phyloP scores from a whole-genome alignment of 2,888 invertebrate species.

The Trisateles emortualis region DNA sequence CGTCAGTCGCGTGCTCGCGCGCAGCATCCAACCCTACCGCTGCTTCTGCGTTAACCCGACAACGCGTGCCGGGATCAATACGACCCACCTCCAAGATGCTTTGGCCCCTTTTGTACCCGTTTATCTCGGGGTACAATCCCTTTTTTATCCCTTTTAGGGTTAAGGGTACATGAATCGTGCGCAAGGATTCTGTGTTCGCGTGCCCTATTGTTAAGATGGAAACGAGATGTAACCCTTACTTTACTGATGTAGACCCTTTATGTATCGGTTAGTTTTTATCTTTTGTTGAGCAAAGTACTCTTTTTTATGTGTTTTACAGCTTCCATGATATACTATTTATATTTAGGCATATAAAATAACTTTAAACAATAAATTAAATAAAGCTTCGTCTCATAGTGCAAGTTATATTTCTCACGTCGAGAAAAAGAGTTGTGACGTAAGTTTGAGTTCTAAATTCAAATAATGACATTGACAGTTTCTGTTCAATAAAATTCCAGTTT shows the following conservation, averaged over 20 bases:
- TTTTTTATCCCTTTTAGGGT: conserved; percentile 73
- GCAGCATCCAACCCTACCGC: conserved; percentile 73
- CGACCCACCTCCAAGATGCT: conserved; percentile 69
- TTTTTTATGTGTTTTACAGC: neutral
- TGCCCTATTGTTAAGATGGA: conserved; percentile 75
- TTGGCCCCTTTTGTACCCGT: conserved; percentile 63
- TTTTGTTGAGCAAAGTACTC: conserved; percentile 21
- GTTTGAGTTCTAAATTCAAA: conserved; percentile 15
- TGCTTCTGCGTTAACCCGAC: conserved; percentile 65
- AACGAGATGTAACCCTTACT: conserved; percentile 70
- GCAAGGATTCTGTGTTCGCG: conserved; percentile 83
- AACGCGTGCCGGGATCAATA: conserved; percentile 82
- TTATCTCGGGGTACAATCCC: conserved; percentile 75
- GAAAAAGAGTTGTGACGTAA: neutral
- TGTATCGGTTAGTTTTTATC: conserved; percentile 48
- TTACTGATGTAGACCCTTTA: conserved; percentile 53
- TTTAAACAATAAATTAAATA: neutral
- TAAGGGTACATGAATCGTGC: conserved; percentile 81
- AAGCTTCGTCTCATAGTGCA: too few species aligned
- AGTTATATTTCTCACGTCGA: neutral
- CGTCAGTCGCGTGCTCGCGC: conserved; percentile 66
- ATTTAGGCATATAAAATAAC: neutral
- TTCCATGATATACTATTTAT: neutral
- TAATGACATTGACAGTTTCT: conserved; percentile 4
- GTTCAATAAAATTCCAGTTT: conserved; percentile 38